Evolutionary conservation across 1,140 invertebrate species (phyloP).

Genomic region (Anadara kagoshimensis): DNA sequence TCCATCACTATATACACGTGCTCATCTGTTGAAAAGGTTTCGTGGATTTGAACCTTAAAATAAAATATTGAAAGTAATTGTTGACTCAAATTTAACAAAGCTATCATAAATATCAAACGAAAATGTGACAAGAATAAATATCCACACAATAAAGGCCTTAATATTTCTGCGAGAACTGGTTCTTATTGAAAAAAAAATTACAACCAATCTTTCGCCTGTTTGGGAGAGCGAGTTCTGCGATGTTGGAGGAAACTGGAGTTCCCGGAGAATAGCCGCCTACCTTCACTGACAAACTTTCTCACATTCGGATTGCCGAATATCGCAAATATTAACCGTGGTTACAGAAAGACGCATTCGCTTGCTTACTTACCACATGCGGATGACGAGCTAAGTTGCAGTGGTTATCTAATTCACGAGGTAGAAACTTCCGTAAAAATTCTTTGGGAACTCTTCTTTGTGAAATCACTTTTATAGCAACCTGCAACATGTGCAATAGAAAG

Average conservation of each 20-base stretch:
- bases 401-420: conserved; percentile 53
- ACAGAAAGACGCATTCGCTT: neutral
- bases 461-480: conserved; percentile 60
- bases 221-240: too few relatives aligned
- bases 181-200: too few relatives aligned
- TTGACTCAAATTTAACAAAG: neutral
- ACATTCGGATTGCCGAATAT: neutral
- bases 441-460: conserved; percentile 44
- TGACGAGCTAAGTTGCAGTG: conserved; percentile 45
- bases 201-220: too few relatives aligned
- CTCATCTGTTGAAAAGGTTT: conserved; percentile 44
- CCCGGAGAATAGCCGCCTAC: too few relatives aligned
- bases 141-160: too few relatives aligned
- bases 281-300: too few relatives aligned
- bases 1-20: conserved; percentile 56
- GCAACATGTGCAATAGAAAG: neutral
- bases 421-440: conserved; percentile 50
- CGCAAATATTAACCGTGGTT: neutral
- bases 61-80: neutral
- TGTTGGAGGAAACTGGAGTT: too few relatives aligned
- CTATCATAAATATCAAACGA: too few relatives aligned
- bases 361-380: conserved; percentile 48
- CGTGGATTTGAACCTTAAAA: conserved; percentile 43
- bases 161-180: too few relatives aligned
- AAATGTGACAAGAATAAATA: neutral